These are phyloP conservation scores for Drosophila antonietae DNA, from an alignment of 2,888 invertebrate species.

Conservation along the genomic window DNA sequence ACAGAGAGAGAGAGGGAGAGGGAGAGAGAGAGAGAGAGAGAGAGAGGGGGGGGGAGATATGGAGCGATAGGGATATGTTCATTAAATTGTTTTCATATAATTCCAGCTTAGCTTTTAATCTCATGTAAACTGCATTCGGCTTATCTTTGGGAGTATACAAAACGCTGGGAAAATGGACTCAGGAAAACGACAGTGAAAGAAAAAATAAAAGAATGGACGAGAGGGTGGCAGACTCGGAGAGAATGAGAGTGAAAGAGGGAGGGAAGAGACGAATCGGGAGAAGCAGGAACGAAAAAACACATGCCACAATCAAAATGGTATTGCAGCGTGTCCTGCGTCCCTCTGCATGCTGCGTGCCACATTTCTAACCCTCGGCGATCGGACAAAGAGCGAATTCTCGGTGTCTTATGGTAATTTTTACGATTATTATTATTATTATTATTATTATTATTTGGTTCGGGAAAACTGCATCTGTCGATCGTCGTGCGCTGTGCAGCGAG, in stretches of 20 bases:
- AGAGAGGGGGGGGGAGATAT: not conserved
- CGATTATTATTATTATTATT: conserved; percentile 68
- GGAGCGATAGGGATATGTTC: not conserved
- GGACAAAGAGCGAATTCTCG: not conserved
- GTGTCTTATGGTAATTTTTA: conserved; percentile 78
- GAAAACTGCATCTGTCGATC: conserved; percentile 70
- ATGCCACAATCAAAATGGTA: conserved; percentile 72
- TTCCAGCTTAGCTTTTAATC: conserved; percentile 3
- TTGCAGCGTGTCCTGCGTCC: conserved; percentile 29
- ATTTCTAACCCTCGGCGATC: conserved; percentile 18
- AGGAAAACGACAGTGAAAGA: not conserved
- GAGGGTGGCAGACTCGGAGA: not conserved
- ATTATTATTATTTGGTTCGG: conserved; percentile 63
- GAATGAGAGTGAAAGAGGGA: not conserved
- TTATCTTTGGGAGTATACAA: not conserved
- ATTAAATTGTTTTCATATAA: not conserved
- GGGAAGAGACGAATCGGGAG: not conserved
- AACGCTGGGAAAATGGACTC: not conserved
- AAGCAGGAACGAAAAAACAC: conserved; percentile 52
- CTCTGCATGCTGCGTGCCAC: conserved; percentile 9
- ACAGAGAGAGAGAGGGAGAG: too few relatives aligned
- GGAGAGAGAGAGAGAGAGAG: not conserved
- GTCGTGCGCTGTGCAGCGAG: conserved; percentile 58
- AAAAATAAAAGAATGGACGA: not conserved
- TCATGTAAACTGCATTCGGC: conserved; percentile 1